Conservation (phyloP, 2,113 vertebrate genomes). For the Sinocyclocheilus anophthalmus region DNA sequence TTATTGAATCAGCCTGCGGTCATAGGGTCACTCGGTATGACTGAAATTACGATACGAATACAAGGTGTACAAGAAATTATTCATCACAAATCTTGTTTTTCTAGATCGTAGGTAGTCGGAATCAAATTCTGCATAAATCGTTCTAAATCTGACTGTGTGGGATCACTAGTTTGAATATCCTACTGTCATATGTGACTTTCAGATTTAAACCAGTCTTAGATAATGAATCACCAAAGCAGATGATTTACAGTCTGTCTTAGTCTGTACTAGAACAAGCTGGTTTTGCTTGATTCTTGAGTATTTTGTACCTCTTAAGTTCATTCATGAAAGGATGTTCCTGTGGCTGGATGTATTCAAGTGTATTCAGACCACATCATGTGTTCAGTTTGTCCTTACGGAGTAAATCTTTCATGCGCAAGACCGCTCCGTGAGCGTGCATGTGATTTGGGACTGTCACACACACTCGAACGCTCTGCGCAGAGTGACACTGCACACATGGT, state of each 20-base stretch:
- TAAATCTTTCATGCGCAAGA: neutral
- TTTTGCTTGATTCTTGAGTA: neutral
- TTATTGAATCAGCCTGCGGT: neutral
- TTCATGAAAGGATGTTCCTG: neutral
- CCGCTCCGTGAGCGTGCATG: neutral
- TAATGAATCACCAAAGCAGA: neutral
- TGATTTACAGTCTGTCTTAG: neutral
- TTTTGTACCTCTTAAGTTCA: neutral
- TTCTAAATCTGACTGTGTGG: neutral
- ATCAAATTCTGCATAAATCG: neutral
- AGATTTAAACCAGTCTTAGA: neutral
- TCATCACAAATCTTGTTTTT: neutral
- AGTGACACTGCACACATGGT: slow-evolving; percentile 15
- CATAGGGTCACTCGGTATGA: neutral
- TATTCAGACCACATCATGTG: neutral
- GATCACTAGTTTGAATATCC: neutral
- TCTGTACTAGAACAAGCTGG: neutral
- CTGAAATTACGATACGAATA: neutral
- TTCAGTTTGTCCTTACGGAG: neutral
- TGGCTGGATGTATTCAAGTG: neutral
- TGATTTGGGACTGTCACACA: slow-evolving; percentile 7
- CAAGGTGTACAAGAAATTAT: neutral
- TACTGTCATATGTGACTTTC: neutral
- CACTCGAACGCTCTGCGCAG: neutral
- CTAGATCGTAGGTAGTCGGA: neutral